Evolutionary conservation across 2,888 invertebrate genomes (phyloP).

Genomic region (Folsomia manolachei): DNA sequence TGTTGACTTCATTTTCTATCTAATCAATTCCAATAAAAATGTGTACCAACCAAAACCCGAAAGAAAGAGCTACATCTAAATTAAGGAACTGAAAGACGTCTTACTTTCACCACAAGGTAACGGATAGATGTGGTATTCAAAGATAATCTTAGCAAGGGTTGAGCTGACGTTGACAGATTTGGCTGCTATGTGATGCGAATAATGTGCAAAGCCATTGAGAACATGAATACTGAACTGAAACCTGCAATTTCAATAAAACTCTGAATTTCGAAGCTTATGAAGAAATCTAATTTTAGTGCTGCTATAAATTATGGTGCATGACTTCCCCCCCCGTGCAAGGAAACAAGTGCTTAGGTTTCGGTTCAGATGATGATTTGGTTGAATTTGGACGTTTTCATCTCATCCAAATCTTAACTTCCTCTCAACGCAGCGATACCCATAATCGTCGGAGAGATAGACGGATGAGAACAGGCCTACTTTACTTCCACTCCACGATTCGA

Average conservation of each 20-base stretch:
- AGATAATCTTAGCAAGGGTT: not conserved
- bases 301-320: not conserved
- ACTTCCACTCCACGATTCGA: not conserved
- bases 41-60: not conserved
- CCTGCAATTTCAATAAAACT: not conserved
- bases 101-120: no score
- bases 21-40: not conserved
- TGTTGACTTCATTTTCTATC: no score
- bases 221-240: not conserved
- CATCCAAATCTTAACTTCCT: not conserved
- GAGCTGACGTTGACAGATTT: not conserved
- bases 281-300: not conserved
- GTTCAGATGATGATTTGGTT: no score
- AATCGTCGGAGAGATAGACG: not conserved
- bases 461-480: not conserved
- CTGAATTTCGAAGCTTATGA: not conserved
- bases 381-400: not conserved
- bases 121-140: not conserved
- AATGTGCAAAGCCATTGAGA: not conserved
- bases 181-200: not conserved
- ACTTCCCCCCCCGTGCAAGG: no score
- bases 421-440: not conserved
- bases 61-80: not conserved
- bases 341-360: not conserved
- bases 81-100: not conserved